phyloP scores from a whole-genome alignment of 53 echinoderm and acorn worm species.

The Zoroaster sp. region DNA sequence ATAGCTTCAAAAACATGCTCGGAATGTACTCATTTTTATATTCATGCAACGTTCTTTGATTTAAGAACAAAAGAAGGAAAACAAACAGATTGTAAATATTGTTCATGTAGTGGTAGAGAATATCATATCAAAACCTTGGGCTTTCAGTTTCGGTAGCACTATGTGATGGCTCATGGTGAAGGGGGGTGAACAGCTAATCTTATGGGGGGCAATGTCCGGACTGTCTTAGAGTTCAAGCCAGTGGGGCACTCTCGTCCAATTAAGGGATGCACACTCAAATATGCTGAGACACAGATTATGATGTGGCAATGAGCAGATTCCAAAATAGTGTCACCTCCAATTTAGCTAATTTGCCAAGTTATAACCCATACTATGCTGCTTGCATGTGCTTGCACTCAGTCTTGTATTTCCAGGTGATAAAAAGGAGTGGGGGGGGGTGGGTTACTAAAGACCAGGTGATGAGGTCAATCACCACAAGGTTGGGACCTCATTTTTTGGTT shows the following conservation, averaged over 20 bases:
- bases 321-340: slow-evolving; percentile 28
- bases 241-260: not conserved
- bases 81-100: no score
- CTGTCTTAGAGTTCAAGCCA: not conserved
- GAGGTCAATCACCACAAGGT: slow-evolving; percentile 15
- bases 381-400: not conserved
- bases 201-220: not conserved
- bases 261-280: not conserved
- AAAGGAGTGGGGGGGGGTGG: not conserved
- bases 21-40: no score
- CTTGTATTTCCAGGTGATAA: not conserved
- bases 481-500: not conserved
- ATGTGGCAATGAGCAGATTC: not conserved
- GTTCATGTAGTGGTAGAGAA: no score
- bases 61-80: no score
- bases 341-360: slow-evolving; percentile 39
- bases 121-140: no score
- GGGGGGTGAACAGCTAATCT: not conserved
- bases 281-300: slow-evolving; percentile 11
- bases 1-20: no score
- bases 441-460: not conserved
- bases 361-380: slow-evolving; percentile 8
- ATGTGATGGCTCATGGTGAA: not conserved
- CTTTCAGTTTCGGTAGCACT: no score
- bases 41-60: no score